Base-by-base conservation (phyloP, 2,797 vertebrate species). In the Cottoperca gobio region DNA sequence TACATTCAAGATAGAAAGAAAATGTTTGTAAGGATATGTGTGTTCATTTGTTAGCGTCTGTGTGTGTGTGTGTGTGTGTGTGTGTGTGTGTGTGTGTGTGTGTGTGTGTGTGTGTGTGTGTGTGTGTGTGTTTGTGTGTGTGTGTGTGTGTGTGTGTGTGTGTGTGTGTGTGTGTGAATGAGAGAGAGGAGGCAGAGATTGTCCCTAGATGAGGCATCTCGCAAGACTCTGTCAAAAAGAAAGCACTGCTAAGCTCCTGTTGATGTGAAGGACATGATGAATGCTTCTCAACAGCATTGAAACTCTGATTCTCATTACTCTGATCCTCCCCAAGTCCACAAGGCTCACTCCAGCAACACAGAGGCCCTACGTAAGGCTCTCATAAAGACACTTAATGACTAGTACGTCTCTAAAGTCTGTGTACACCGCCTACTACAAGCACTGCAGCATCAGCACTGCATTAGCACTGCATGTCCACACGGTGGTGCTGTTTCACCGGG, bases 201-300 rank as follows among this genome's bases (percentile, higher is more conserved):
- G 69, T 84, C 79, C 73, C 70, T 23, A 24, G 43, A 14, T 70
- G 76, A 88, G 73, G 86, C 58, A 70, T 86, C 88, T 88, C 80
- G 53, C 73, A 83, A 88, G 80, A 92, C 86, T 86, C 85, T 89
- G 83, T 86, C 84, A 78, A 65, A 88, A 81, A 91, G 90, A 86
- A 88, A 90, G 91, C 88, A 92, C 90, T 93, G 87, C 92, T 86
- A 90, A 89, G 84, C 91, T 92, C 91, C 90, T 89, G 89, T 91
- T 86, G 91, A 91, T 93, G 91, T 93, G 93, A 94, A 93, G 91
- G 90, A 92, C 89, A 68, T 54, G 79, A 86, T 82, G 79, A 92
- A 89, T 86, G 88, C 91, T 89, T 88, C 76, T 92, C 88, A 81
- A 74, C 81, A 86, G 88, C 90, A 91, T 86, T 84, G 52, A 87